Conservation (phyloP, 1,140 invertebrate genomes). For the Zelostemma sp. region DNA sequence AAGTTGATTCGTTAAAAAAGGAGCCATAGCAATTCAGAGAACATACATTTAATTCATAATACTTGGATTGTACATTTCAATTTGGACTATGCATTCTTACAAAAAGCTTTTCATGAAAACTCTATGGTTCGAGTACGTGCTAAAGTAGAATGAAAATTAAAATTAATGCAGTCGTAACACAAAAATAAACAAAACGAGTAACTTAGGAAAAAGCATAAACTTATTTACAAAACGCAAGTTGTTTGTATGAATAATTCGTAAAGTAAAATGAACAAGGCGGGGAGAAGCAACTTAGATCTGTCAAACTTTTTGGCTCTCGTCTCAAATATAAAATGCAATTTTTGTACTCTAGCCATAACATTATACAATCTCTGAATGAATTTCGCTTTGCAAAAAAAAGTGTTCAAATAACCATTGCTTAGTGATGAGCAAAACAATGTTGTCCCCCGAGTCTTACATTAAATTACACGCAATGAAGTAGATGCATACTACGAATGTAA, state of each 20-base stretch:
- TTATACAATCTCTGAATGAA: neutral
- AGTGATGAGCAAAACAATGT: neutral
- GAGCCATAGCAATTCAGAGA: no score
- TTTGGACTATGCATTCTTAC: no score
- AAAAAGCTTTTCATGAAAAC: no score
- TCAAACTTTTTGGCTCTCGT: neutral
- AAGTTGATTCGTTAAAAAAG: no score
- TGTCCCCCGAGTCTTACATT: neutral
- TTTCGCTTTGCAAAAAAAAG: neutral
- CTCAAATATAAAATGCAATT: constrained; percentile 11
- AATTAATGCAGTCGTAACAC: no score
- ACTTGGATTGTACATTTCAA: no score
- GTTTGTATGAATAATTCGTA: neutral
- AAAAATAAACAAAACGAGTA: no score
- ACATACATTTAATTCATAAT: no score
- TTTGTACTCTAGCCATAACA: constrained; percentile 6
- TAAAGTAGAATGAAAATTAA: no score
- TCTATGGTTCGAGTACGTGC: no score
- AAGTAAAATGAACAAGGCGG: constrained; percentile 6
- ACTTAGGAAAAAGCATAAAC: neutral
- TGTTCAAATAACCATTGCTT: neutral
- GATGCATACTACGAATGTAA: neutral
- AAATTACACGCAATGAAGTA: neutral
- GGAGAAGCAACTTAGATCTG: neutral
- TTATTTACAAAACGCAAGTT: neutral